Conservation (phyloP, 2,888 invertebrate species). For the Villa cingulata region DNA sequence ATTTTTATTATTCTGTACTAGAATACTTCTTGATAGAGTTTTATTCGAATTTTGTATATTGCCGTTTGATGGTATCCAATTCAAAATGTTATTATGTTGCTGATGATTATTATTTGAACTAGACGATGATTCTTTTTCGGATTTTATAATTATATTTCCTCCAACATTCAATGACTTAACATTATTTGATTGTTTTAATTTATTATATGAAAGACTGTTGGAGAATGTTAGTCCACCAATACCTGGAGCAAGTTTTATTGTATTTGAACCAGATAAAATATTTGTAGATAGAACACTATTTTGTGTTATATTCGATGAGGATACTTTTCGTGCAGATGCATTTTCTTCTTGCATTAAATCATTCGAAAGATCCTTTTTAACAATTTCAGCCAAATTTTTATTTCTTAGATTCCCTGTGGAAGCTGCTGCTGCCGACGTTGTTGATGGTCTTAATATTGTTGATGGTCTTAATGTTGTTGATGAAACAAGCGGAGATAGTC, state of each 20-base stretch:
- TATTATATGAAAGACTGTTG: slow-evolving; percentile 33
- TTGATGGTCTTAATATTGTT: not conserved
- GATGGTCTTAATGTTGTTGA: slow-evolving; percentile 25
- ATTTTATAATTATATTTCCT: slow-evolving; percentile 1
- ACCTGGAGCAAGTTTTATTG: slow-evolving; percentile 34
- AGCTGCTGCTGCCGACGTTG: slow-evolving; percentile 26
- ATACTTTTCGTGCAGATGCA: slow-evolving; percentile 11
- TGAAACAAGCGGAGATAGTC: not conserved
- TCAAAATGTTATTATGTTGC: not conserved
- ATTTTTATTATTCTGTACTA: slow-evolving; percentile 6
- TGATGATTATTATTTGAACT: slow-evolving; percentile 7
- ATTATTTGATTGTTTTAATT: slow-evolving; percentile 27
- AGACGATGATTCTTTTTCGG: slow-evolving; percentile 9
- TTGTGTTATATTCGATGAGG: not conserved
- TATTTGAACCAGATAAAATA: slow-evolving; percentile 21
- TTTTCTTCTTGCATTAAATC: slow-evolving; percentile 28
- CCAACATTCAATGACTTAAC: slow-evolving; percentile 5
- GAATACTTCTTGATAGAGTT: slow-evolving; percentile 3
- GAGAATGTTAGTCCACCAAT: slow-evolving; percentile 35
- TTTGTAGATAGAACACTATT: slow-evolving; percentile 5
- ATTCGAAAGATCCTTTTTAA: slow-evolving; percentile 51
- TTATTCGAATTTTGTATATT: slow-evolving; percentile 6
- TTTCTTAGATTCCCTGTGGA: not conserved
- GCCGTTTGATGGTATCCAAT: not conserved
- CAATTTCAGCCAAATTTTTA: slow-evolving; percentile 32